These are phyloP conservation scores for Sciaenops ocellatus DNA, from an alignment of 2,797 vertebrate genomes.

Conservation along the genomic window DNA sequence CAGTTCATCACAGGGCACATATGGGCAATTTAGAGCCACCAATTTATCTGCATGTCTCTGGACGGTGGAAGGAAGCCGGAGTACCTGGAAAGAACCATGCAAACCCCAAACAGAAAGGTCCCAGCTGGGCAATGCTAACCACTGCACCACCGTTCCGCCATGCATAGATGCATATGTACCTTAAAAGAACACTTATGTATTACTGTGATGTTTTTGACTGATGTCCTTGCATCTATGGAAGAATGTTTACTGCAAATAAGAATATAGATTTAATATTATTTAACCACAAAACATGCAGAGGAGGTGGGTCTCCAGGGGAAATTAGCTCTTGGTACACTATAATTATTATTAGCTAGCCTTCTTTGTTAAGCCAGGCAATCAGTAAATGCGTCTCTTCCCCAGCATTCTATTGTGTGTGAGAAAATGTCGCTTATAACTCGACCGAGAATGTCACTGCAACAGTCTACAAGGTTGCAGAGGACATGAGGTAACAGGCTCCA, in stretches of 20 bases:
- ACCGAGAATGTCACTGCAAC: constrained; percentile 19
- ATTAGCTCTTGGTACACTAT: not conserved
- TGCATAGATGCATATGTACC: too few relatives aligned
- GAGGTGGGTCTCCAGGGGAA: not conserved
- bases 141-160: too few relatives aligned
- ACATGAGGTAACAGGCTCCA: constrained; percentile 5
- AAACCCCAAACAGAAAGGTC: too few relatives aligned
- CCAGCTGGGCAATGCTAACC: too few relatives aligned
- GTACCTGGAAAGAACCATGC: too few relatives aligned
- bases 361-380: not conserved
- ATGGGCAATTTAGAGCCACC: too few relatives aligned
- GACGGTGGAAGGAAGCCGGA: too few relatives aligned
- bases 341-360: not conserved
- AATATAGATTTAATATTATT: not conserved
- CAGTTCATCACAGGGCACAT: too few relatives aligned
- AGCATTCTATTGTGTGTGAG: not conserved
- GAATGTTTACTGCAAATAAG: not conserved
- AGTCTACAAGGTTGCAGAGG: constrained; percentile 25
- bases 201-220: not conserved
- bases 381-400: not conserved
- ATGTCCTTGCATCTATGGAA: not conserved
- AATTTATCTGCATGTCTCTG: too few relatives aligned
- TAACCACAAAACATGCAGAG: not conserved
- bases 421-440: constrained; percentile 3
- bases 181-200: not conserved